Evolutionary conservation across 2,113 vertebrate species (phyloP), one percentile per base, ranked within the genome.

Genomic region (Varanus salvator): DNA sequence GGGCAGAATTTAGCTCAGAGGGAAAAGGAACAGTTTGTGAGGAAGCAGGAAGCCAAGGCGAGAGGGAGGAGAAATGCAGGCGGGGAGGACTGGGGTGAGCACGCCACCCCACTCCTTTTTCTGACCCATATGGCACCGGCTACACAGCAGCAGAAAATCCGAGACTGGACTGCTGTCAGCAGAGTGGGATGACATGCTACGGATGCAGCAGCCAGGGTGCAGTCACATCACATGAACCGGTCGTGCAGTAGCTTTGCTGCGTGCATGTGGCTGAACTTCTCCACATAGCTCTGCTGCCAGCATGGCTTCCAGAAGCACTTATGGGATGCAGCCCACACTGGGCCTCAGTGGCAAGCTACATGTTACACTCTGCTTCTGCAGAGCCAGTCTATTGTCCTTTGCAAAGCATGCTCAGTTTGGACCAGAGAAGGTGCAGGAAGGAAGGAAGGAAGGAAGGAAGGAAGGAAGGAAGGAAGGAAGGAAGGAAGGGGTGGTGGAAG

Each of bases 1-100:
- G 94, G 92, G 90, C 90, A 89, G 92, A 94, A 91, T 93, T 93
- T 92, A 86, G 92, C 91, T 94, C 66, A 0, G 0, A 93, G 94
- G 90, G 89, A 93, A 71, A 83, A 87, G 86, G 48, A 93, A 84
- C 80, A 88, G 84, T 84, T 85, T 93, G 90, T 68, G 86, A 93
- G 90, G 92, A 86, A 93, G 84, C 25, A 87, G 92, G 89, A 91
- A 88, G 86, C 92, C 74, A 89, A 76, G 88, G 44, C 11, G 68
- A 69, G 64, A 72, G 57, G 89, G 85, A 74, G 31, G 50, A 64
- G 5, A 64, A 64, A 11, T 15, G 21, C 21, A 19, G 60, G 64
- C 34, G 89, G 75, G 31, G 29, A 52, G 81, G 34, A 44, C 38
- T 44, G 7, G 0, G 74, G 25, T 60, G 44, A 83, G 74, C 71